A percentile compares a stretch with the other conserved stretches of the same genome.
phyloP scores from a whole-genome alignment of 2,113 vertebrate genomes.

The Garra rufa region DNA sequence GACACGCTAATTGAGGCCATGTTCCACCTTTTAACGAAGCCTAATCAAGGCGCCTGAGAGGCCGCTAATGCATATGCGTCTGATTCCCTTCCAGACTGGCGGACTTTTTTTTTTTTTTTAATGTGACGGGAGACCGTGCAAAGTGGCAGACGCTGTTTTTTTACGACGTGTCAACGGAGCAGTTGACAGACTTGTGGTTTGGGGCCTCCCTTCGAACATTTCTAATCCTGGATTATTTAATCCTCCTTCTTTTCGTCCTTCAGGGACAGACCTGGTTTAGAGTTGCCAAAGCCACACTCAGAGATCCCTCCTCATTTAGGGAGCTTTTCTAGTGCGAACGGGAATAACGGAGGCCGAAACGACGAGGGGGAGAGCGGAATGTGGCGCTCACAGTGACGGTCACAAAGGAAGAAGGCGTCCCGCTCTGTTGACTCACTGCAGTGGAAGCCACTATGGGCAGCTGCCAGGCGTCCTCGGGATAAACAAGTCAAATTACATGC shows the following conservation, averaged over 20 bases:
- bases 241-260: slow-evolving; percentile 43
- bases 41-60: slow-evolving; percentile 50
- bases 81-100: slow-evolving; percentile 44
- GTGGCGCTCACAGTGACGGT: slow-evolving; percentile 26
- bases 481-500: slow-evolving; percentile 63
- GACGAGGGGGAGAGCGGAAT: not conserved
- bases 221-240: slow-evolving; percentile 59
- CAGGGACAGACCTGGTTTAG: not conserved
- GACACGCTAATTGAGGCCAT: slow-evolving; percentile 48
- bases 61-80: slow-evolving; percentile 16
- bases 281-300: slow-evolving; percentile 1
- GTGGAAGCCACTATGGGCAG: slow-evolving; percentile 41
- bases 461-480: slow-evolving; percentile 45
- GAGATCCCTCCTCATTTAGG: not conserved
- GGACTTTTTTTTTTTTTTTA: not conserved
- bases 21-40: slow-evolving; percentile 31
- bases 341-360: slow-evolving; percentile 17
- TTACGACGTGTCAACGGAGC: slow-evolving; percentile 45
- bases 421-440: slow-evolving; percentile 44
- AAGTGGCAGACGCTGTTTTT: slow-evolving; percentile 38
- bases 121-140: slow-evolving; percentile 6
- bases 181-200: slow-evolving; percentile 54
- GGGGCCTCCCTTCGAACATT: slow-evolving; percentile 37
- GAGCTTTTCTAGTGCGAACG: too few species aligned
- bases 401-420: slow-evolving; percentile 43